Percentiles rank a stretch among this genome's conserved stretches.
phyloP scores from a whole-genome alignment of 2,888 invertebrate genomes.

The Stomorhina lunata region DNA sequence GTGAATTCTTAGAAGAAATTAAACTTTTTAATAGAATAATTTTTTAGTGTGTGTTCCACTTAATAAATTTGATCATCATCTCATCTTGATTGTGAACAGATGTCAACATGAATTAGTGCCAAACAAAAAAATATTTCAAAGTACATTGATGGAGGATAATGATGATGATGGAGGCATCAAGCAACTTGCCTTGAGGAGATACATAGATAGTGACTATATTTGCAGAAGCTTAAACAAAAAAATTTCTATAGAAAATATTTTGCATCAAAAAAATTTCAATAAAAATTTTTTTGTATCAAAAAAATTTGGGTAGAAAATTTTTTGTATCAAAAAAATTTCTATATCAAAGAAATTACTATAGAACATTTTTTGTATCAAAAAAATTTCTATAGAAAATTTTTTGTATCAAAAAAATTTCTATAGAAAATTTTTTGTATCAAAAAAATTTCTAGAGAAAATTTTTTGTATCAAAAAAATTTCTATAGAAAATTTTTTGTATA shows the following conservation, averaged over 20 bases:
- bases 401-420: background rate
- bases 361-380: too few species aligned
- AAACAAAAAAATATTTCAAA: background rate
- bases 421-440: background rate
- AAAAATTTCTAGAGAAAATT: too few species aligned
- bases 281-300: too few species aligned
- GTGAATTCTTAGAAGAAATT: slow-evolving; percentile 14
- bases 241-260: too few species aligned
- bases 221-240: background rate
- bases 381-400: background rate
- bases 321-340: background rate
- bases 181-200: slow-evolving; percentile 3
- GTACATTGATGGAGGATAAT: background rate
- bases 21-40: background rate
- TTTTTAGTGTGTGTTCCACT: background rate
- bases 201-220: background rate
- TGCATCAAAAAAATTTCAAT: background rate
- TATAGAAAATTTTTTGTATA: too few species aligned
- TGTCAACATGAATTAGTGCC: background rate
- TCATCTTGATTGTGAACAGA: background rate
- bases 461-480: too few species aligned
- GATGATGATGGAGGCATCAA: background rate
- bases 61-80: slow-evolving; percentile 20
- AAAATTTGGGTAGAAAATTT: background rate
- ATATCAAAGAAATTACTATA: background rate